phyloP scores from a whole-genome alignment of 2,113 vertebrate genomes.

The Scalopus aquaticus region DNA sequence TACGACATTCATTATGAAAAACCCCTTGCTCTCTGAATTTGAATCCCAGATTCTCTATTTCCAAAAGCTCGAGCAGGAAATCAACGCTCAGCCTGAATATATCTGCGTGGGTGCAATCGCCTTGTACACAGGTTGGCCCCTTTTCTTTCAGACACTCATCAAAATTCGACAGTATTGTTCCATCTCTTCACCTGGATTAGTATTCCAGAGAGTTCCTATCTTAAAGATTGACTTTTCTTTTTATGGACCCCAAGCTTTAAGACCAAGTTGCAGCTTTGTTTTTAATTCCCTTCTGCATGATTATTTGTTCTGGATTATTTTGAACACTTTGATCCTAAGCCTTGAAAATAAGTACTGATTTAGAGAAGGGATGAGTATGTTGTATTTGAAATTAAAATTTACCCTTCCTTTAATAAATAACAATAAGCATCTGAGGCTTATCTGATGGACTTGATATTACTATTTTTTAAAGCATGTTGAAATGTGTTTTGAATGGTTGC shows the following conservation, averaged over 20 bases:
- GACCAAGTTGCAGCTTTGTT: constrained; percentile 16
- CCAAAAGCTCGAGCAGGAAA: constrained; percentile 90
- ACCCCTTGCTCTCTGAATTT: constrained; percentile 92
- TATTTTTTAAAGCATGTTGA: not conserved
- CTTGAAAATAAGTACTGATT: constrained; percentile 49
- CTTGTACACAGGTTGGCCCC: constrained; percentile 91
- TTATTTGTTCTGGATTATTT: constrained; percentile 53
- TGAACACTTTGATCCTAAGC: constrained; percentile 3
- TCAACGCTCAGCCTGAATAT: constrained; percentile 92
- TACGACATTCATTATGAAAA: constrained; percentile 85
- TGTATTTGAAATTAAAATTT: constrained; percentile 42
- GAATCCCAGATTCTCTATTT: constrained; percentile 94
- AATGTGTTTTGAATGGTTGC: constrained; percentile 1
- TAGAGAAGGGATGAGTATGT: not conserved
- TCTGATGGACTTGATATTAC: not conserved
- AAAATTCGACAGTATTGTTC: not conserved
- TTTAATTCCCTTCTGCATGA: constrained; percentile 35
- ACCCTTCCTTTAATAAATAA: constrained; percentile 20
- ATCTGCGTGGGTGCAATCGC: constrained; percentile 92
- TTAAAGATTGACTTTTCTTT: constrained; percentile 19
- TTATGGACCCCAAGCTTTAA: constrained; percentile 13
- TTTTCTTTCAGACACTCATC: not conserved
- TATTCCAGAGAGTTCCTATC: constrained; percentile 9
- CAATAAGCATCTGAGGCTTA: not conserved
- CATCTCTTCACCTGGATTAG: not conserved